Conservation (phyloP, 2,888 invertebrate species). For the Clivina fossor region DNA sequence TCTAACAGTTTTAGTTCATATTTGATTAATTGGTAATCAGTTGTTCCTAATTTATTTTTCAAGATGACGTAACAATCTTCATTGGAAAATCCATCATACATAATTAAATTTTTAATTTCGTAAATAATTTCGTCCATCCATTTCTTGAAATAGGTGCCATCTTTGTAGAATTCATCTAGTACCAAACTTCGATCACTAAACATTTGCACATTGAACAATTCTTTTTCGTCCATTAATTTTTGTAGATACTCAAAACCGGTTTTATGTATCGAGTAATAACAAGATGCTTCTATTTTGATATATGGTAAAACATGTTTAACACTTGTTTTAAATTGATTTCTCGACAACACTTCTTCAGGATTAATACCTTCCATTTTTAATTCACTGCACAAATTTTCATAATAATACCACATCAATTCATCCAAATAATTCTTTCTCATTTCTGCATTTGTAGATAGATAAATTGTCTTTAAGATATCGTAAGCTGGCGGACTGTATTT, state of each 20-base stretch:
- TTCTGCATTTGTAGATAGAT: constrained; percentile 21
- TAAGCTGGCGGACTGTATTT: constrained; percentile 34
- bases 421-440: constrained; percentile 23
- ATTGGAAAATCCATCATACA: constrained; percentile 34
- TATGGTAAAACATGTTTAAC: constrained; percentile 19
- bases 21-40: constrained; percentile 37
- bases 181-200: constrained; percentile 16
- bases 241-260: constrained; percentile 11
- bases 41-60: constrained; percentile 30
- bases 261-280: constrained; percentile 26
- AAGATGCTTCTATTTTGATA: constrained; percentile 17
- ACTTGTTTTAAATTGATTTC: constrained; percentile 21
- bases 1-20: constrained; percentile 37
- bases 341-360: constrained; percentile 15
- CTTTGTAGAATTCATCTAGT: constrained; percentile 11
- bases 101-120: constrained; percentile 31
- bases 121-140: constrained; percentile 24
- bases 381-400: constrained; percentile 14
- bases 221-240: constrained; percentile 14
- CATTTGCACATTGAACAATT: constrained; percentile 11
- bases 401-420: constrained; percentile 17
- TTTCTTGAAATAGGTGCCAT: constrained; percentile 21
- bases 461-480: constrained; percentile 27
- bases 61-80: constrained; percentile 43
- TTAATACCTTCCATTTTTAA: constrained; percentile 13